Base-by-base conservation (phyloP, 2,888 invertebrate genomes). In the Cancer borealis region DNA sequence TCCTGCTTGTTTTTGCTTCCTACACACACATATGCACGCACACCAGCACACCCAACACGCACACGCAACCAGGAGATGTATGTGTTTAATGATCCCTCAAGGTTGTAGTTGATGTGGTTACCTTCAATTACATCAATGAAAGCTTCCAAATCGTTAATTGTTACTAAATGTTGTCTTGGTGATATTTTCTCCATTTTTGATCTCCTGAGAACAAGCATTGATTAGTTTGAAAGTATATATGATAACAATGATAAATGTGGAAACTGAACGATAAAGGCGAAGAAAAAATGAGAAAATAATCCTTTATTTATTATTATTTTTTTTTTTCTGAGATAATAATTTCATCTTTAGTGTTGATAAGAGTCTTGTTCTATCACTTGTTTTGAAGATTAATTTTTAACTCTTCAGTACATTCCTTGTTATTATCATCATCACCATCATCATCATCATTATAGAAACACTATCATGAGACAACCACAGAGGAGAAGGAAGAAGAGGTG, bases 121-220 rank as follows among this genome's bases (percentile, higher is more conserved):
- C 3, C 79, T 30, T 30, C 10, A 79, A 26, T 79, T 79, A 30
- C 8, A 30, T 79, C 26, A 79, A 79, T 79, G 79, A 79, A 30
- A 30, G 79, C 26, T 30, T 79, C 30, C 79, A 79, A 12, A 10
- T 12, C 30, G 8, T 2, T 30, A 30, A 30, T 79, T 26, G 79
- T 30, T 3, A 3, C 21, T 79, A 8, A 30, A 30, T 30, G 12
- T 30, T 14, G 12, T 5, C 30, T 30, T 30, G 79, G 30, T 30
- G 79, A 30, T 79, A 30, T 79, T 79, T 79, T 26, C 73, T 73
- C n/a, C n/a, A 73, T 73, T 73, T 73, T 73, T n/a, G 21, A n/a
- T n/a, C 39, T 39, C 21, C 73, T 8, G 73, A 4, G 17, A 73
- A 73, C 73, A 73, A 26, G 6, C 6, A n/a, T 73, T 21, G n/a